Base-by-base conservation (phyloP, 2,113 vertebrate genomes). In the Misgurnus mizolepis region DNA sequence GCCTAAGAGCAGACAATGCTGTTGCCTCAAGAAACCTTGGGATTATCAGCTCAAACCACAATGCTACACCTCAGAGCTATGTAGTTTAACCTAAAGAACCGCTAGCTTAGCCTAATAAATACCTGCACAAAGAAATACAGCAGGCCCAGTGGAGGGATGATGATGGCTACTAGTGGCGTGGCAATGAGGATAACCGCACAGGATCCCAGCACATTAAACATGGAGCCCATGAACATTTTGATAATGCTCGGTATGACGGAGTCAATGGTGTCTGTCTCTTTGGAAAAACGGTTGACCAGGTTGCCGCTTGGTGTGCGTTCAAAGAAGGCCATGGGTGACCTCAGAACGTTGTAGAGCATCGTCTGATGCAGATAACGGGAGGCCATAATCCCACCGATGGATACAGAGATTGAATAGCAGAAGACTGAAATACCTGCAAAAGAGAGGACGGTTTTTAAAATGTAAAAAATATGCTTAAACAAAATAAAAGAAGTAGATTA, bases 81-180 rank as follows among this genome's bases (percentile, higher is more conserved):
- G 6, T 56, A 56, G 5, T 71, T 55, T 56, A 56, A 7, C 34
- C 14, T 40, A 40, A 10, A 40, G 4, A 40, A 3, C 12, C 7
- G n/a, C 66, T 67, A 67, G n/a, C n/a, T 9, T 67, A 14, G 9
- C 4, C 65, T 69, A 50, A 22, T 22, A 22, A 22, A 22, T 3
- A 98, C 97, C 96, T 99, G 98, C 49, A 98, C 95, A 0, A 98
- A 95, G 34, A 98, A 94, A 91, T 99, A 99, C 80, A 97, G 18
- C 50, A 98, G 85, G 0, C 96, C 98, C 5, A 99, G 91, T 0
- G 96, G 90, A 0, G 95, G 97, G 81, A 99, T 97, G 87, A 95
- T 88, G 70, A 94, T 84, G 0, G 95, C 94, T 0, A 94, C 95
- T 3, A 97, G 87, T 0, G 98, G 97, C 0, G 97, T 98, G 84